Evolutionary conservation across 2,888 invertebrate genomes (phyloP).

Genomic region (Lycocerus yunnanus): DNA sequence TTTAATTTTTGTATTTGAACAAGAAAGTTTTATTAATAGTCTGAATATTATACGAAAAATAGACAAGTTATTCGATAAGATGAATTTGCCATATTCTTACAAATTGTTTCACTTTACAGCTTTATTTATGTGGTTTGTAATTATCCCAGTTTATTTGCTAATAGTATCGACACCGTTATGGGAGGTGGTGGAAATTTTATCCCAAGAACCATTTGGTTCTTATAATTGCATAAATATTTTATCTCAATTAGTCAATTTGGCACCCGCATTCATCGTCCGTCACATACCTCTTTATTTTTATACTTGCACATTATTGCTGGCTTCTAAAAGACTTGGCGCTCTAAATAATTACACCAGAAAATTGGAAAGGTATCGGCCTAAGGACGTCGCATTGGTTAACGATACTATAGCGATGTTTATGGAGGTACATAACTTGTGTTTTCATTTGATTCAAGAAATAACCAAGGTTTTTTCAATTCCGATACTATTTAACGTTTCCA

Average conservation of each 20-base stretch:
- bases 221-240: not conserved
- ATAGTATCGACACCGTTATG: not conserved
- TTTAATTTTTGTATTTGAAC: not conserved
- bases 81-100: not conserved
- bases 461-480: not conserved
- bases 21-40: not conserved
- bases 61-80: not conserved
- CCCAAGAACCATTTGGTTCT: not conserved
- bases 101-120: not conserved
- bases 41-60: not conserved
- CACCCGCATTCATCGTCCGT: not conserved
- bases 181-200: not conserved
- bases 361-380: not conserved
- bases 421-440: not conserved
- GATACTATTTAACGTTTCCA: not conserved
- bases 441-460: not conserved
- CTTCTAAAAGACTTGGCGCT: not conserved
- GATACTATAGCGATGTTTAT: not conserved
- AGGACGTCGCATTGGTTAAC: not conserved
- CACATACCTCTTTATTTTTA: slow-evolving; percentile 6
- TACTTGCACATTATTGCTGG: not conserved
- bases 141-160: slow-evolving; percentile 7
- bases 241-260: slow-evolving; percentile 2
- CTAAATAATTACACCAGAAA: not conserved
- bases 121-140: not conserved